A percentile compares a stretch with the other conserved stretches of the same genome.
Conservation (phyloP, 2,113 vertebrate species). For the Cyprichromis sp. region DNA sequence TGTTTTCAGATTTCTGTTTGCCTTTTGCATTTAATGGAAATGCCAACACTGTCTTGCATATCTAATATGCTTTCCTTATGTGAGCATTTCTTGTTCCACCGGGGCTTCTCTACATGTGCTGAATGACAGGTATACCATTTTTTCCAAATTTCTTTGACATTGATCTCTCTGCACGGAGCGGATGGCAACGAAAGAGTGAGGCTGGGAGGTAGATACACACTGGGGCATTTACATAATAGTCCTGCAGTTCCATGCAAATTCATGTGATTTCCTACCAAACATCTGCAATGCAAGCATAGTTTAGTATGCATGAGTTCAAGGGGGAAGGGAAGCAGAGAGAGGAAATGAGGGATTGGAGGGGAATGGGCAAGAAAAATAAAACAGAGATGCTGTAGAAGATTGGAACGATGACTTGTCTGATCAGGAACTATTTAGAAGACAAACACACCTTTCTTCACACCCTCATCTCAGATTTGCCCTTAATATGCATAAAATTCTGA, state of each 20-base stretch:
- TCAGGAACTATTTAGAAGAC: constrained; percentile 31
- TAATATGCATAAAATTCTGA: background rate
- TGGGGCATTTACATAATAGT: constrained; percentile 65
- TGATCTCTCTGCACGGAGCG: background rate
- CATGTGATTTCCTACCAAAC: constrained; percentile 59
- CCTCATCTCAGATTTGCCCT: background rate
- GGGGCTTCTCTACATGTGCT: background rate
- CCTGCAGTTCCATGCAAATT: constrained; percentile 66
- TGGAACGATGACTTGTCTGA: constrained; percentile 4
- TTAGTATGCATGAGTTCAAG: constrained; percentile 62
- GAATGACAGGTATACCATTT: constrained; percentile 14
- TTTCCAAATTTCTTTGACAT: constrained; percentile 1
- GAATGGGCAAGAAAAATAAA: background rate
- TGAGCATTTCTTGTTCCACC: background rate
- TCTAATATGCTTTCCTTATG: background rate
- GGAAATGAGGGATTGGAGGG: constrained; percentile 25
- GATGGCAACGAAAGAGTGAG: constrained; percentile 9
- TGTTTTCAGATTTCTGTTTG: background rate
- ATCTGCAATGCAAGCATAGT: constrained; percentile 67
- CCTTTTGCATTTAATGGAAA: background rate
- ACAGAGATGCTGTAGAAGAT: background rate
- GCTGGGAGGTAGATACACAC: constrained; percentile 26
- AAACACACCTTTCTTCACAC: background rate
- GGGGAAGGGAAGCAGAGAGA: background rate
- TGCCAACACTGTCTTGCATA: background rate